Evolutionary conservation across 2,888 invertebrate genomes (phyloP).

Genomic region (Creontiades dilutus): DNA sequence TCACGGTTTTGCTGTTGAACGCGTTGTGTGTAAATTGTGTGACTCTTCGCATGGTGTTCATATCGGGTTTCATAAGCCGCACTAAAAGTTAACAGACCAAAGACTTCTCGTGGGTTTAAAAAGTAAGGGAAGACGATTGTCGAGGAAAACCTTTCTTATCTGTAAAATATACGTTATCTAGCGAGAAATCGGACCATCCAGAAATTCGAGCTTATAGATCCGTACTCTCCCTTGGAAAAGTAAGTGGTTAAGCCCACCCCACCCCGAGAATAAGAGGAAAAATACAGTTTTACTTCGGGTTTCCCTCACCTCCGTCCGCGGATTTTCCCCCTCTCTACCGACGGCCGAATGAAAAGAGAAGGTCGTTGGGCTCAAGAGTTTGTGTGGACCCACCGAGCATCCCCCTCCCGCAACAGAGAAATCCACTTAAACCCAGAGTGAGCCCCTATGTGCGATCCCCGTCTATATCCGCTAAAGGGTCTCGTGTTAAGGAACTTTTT

Average conservation of each 20-base stretch:
- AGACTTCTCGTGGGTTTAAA: too few species aligned
- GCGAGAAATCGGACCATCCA: neutral
- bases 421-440: slow-evolving; percentile 46
- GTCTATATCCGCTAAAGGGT: slow-evolving; percentile 38
- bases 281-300: neutral
- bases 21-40: too few species aligned
- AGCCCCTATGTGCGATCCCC: slow-evolving; percentile 14
- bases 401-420: slow-evolving; percentile 42
- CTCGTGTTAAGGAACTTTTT: slow-evolving; percentile 45
- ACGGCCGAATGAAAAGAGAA: slow-evolving; percentile 1
- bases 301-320: neutral
- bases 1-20: too few species aligned
- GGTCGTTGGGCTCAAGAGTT: neutral
- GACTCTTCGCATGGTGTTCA: too few species aligned
- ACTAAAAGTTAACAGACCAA: too few species aligned
- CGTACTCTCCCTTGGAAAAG: neutral
- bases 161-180: neutral
- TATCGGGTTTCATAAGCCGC: too few species aligned
- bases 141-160: too few species aligned
- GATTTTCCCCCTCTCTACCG: neutral
- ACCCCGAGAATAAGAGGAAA: neutral
- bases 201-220: neutral
- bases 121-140: too few species aligned
- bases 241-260: neutral
- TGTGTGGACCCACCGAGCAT: neutral